These are phyloP conservation scores for Anoplius nigerrimus DNA, from an alignment of 2,888 invertebrate genomes.

Conservation along the genomic window DNA sequence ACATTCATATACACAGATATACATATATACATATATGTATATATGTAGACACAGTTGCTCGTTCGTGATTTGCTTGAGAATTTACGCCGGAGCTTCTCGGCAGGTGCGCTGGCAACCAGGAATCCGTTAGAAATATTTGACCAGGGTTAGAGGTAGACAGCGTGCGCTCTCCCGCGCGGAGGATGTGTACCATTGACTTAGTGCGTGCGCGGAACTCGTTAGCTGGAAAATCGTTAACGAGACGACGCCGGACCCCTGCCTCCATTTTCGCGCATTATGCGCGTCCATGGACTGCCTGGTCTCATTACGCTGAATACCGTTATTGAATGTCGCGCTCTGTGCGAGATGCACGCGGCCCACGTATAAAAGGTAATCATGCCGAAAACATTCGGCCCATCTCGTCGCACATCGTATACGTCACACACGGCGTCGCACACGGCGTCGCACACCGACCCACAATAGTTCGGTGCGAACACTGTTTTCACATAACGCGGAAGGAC, in stretches of 20 bases:
- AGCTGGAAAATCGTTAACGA: conserved; percentile 10
- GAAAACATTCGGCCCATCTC: too few species aligned
- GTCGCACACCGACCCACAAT: too few species aligned
- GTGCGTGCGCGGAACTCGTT: background rate
- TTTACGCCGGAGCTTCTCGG: background rate
- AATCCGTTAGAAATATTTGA: conserved; percentile 3
- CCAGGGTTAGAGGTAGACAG: background rate
- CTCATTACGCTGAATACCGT: too few species aligned
- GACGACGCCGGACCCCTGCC: conserved; percentile 24
- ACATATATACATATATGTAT: conserved; percentile 38
- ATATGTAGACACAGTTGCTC: conserved; percentile 13
- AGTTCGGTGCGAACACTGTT: too few species aligned
- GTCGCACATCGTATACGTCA: too few species aligned
- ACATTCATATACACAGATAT: too few species aligned
- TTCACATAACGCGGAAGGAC: too few species aligned
- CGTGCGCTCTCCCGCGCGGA: background rate
- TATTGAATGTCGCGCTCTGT: too few species aligned
- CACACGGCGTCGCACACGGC: too few species aligned
- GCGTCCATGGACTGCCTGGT: too few species aligned
- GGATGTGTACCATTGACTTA: conserved; percentile 1
- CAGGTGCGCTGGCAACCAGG: conserved; percentile 3
- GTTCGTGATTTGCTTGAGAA: conserved; percentile 19
- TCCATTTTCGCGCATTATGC: conserved; percentile 16
- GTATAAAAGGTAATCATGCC: too few species aligned
- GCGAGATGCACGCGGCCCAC: too few species aligned